phyloP scores from a whole-genome alignment of 2,113 vertebrate species.

The Misgurnus mizolepis region DNA sequence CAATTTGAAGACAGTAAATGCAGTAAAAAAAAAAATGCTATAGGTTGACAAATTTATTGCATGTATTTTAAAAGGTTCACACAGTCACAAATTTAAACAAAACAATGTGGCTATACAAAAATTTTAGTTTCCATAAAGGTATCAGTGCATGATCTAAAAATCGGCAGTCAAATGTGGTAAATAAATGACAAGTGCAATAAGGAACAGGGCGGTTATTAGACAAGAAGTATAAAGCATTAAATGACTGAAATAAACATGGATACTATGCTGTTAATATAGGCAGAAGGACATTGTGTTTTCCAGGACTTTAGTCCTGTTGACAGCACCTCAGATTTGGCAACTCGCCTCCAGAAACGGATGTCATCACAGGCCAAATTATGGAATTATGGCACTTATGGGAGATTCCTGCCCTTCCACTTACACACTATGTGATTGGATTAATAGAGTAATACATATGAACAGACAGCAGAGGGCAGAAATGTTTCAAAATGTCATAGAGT shows the following conservation, averaged over 20 bases:
- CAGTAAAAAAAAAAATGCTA: too few relatives aligned
- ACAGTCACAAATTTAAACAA: background rate
- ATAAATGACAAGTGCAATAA: background rate
- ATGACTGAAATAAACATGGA: background rate
- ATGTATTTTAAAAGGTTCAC: background rate
- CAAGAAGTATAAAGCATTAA: background rate
- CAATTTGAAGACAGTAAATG: background rate
- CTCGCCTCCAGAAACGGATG: slow-evolving; percentile 26
- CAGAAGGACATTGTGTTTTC: slow-evolving; percentile 28
- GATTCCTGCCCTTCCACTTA: background rate
- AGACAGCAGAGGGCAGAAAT: slow-evolving; percentile 48
- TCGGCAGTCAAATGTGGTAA: background rate
- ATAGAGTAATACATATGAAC: slow-evolving; percentile 7
- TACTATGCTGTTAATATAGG: background rate
- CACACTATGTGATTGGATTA: background rate
- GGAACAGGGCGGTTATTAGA: background rate
- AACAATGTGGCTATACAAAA: background rate
- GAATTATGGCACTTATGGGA: slow-evolving; percentile 41
- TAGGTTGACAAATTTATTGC: background rate
- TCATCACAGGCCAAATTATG: slow-evolving; percentile 27
- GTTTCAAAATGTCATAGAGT: slow-evolving; percentile 21
- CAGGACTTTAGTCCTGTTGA: slow-evolving; percentile 33
- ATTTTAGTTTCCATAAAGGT: background rate
- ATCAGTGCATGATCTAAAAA: slow-evolving; percentile 1
- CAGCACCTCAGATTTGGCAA: slow-evolving; percentile 42